phyloP scores from a whole-genome alignment of 2,797 vertebrate genomes.

The Spinibarbus caldwelli region DNA sequence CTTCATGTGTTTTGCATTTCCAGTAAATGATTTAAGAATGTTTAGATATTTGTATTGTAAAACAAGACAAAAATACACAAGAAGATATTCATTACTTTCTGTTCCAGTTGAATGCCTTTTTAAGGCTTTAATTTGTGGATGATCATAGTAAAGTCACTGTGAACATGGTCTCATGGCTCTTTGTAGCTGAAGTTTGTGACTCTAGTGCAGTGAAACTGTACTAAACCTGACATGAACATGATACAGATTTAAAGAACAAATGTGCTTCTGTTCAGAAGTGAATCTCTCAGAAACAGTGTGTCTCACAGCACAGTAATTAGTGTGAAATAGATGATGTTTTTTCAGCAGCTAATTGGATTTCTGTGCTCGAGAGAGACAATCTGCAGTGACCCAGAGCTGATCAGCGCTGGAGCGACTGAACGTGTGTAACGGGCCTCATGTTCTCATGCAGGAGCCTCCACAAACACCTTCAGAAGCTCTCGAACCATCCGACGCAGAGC shows the following conservation, averaged over 20 bases:
- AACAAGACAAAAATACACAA: neutral
- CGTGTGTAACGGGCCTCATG: neutral
- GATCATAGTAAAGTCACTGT: neutral
- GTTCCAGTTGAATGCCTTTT: too few relatives aligned
- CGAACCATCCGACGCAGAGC: too few relatives aligned
- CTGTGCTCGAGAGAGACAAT: slow-evolving; percentile 8
- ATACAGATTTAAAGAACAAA: neutral
- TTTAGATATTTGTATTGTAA: neutral
- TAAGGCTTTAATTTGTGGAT: neutral
- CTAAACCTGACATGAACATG: neutral
- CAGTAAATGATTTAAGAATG: too few relatives aligned
- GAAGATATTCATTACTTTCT: neutral
- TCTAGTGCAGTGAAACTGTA: neutral
- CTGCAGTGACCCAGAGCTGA: slow-evolving; percentile 40
- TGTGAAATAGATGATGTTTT: slow-evolving; percentile 10
- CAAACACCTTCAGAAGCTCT: neutral
- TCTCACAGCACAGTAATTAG: slow-evolving; percentile 42
- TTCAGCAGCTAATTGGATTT: slow-evolving; percentile 45
- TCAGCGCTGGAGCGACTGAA: slow-evolving; percentile 19
- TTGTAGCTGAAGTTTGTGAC: neutral
- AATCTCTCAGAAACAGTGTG: neutral
- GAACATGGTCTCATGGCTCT: neutral
- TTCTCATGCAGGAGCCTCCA: neutral
- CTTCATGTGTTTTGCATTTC: neutral
- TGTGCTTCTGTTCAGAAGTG: neutral